Evolutionary conservation across 53 echinoderm and acorn worm genomes (phyloP).

Genomic region (Actinopyga echinites): DNA sequence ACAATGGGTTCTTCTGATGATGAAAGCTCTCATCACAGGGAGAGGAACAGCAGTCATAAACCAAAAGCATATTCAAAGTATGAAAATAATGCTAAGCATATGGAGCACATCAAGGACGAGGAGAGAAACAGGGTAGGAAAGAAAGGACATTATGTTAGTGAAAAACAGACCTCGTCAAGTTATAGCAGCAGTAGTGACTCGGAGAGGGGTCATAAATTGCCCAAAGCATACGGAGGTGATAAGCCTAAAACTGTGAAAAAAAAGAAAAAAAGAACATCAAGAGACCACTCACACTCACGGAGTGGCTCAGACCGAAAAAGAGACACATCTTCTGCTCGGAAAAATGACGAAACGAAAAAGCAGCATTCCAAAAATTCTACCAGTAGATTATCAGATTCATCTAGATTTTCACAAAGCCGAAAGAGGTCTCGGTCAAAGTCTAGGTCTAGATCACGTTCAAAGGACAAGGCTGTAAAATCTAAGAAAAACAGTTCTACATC

Average conservation of each 20-base stretch:
- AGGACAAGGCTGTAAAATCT: too few species aligned
- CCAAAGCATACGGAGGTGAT: slow-evolving; percentile 18
- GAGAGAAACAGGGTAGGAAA: slow-evolving; percentile 29
- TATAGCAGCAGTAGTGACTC: background rate
- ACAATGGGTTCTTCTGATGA: slow-evolving; percentile 12
- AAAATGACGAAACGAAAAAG: background rate
- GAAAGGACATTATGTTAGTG: slow-evolving; percentile 28
- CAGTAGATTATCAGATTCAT: background rate
- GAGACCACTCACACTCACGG: background rate
- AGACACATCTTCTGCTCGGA: background rate
- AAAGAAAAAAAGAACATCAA: background rate
- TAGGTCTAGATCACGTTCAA: background rate
- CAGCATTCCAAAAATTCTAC: background rate
- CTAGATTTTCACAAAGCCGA: background rate
- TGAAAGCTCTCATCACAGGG: background rate
- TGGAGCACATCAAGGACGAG: slow-evolving; percentile 21
- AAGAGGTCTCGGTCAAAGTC: slow-evolving; percentile 1
- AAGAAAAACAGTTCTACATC: too few species aligned
- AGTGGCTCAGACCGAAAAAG: background rate
- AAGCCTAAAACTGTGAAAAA: background rate
- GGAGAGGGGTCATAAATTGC: background rate
- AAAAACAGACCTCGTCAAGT: slow-evolving; percentile 24
- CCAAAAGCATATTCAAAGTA: slow-evolving; percentile 23
- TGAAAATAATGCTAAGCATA: slow-evolving; percentile 20
- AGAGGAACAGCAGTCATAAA: background rate